These are phyloP conservation scores for Ranitomeya variabilis DNA, from an alignment of 2,113 vertebrate genomes.

Conservation along the genomic window DNA sequence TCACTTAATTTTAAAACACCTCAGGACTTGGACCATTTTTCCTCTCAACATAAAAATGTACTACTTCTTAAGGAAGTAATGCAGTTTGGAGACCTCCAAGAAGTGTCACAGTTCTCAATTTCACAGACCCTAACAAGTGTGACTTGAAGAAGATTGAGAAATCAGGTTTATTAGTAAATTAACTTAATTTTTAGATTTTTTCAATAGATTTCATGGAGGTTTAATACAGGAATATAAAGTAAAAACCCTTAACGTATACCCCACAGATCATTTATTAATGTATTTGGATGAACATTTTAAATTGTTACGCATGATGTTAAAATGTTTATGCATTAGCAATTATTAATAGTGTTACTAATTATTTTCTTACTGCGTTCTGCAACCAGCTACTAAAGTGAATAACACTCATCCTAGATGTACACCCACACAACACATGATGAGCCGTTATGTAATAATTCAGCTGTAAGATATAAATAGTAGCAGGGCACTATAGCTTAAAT, in stretches of 20 bases:
- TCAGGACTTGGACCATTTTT: too few species aligned
- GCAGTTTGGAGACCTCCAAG: too few species aligned
- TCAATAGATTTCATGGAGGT: not conserved
- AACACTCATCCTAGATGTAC: slow-evolving; percentile 9
- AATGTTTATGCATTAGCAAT: not conserved
- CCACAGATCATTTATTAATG: not conserved
- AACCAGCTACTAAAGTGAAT: slow-evolving; percentile 13
- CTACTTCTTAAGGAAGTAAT: too few species aligned
- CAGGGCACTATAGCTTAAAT: slow-evolving; percentile 15
- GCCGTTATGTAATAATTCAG: slow-evolving; percentile 50
- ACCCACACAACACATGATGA: slow-evolving; percentile 19
- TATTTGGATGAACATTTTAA: not conserved
- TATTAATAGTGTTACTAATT: slow-evolving; percentile 1
- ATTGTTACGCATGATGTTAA: not conserved
- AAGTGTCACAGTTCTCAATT: too few species aligned
- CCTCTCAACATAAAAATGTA: too few species aligned
- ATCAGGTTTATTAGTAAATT: too few species aligned
- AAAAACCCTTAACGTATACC: not conserved
- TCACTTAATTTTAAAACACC: too few species aligned
- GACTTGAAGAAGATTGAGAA: too few species aligned
- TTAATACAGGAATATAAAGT: not conserved
- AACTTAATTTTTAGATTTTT: too few species aligned
- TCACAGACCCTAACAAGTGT: too few species aligned
- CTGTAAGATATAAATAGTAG: slow-evolving; percentile 51
- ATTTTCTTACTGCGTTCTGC: not conserved